A percentile compares a stretch with the other conserved stretches of the same genome.
phyloP scores from a whole-genome alignment of 64 coral and sea anemone genomes.

The Montipora efflorescens region DNA sequence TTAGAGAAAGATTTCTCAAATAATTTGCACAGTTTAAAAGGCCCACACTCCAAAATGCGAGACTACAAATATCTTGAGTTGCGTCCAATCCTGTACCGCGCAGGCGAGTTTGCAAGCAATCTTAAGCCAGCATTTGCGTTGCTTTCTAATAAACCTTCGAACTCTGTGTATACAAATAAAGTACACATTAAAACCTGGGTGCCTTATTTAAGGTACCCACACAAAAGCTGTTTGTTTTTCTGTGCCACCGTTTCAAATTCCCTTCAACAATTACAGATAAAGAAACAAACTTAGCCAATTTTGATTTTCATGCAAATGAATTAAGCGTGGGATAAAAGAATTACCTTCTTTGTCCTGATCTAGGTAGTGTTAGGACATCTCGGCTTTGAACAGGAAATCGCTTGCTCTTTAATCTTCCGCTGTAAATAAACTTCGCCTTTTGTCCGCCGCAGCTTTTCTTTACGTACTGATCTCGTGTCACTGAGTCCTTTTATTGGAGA shows the following conservation, averaged over 20 bases:
- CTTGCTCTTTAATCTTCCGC: conserved; percentile 32
- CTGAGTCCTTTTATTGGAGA: not conserved
- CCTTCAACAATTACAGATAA: conserved; percentile 42
- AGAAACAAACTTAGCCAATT: conserved; percentile 7
- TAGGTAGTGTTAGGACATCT: conserved; percentile 25
- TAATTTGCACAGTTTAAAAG: not conserved
- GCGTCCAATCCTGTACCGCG: not conserved
- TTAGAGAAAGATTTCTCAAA: not conserved
- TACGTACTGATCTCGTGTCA: not conserved
- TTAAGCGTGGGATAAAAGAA: conserved; percentile 63
- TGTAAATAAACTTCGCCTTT: conserved; percentile 34
- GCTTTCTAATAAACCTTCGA: conserved; percentile 31
- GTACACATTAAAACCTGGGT: conserved; percentile 19
- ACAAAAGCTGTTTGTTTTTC: conserved; percentile 71
- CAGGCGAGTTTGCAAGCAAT: conserved; percentile 22
- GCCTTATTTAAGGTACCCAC: conserved; percentile 41
- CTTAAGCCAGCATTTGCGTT: not conserved
- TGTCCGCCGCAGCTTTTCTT: conserved; percentile 5
- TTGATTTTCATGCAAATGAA: conserved; percentile 84
- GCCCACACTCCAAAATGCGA: not conserved
- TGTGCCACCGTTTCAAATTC: conserved; percentile 44
- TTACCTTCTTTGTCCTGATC: conserved; percentile 28
- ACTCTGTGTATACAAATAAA: conserved; percentile 42
- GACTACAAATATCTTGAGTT: conserved; percentile 16
- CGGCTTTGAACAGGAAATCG: conserved; percentile 51